Evolutionary conservation across 1,140 invertebrate species (phyloP).

Genomic region (Pomacea maculata): DNA sequence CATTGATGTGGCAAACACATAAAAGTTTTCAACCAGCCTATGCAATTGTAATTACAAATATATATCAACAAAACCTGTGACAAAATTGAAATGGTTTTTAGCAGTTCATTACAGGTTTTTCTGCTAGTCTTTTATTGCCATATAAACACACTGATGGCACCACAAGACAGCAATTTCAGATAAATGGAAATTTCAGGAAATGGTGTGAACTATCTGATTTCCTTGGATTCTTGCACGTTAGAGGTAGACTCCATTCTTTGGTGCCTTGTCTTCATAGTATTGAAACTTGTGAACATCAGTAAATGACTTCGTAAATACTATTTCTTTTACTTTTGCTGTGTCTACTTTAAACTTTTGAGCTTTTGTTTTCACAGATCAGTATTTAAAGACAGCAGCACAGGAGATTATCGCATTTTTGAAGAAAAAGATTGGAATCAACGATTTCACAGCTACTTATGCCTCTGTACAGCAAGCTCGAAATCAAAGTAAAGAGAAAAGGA

Average conservation of each 20-base stretch:
- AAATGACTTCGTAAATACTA: neutral
- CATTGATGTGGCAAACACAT: neutral
- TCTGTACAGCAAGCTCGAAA: constrained; percentile 70
- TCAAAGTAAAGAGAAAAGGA: constrained; percentile 74
- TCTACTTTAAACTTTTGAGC: neutral
- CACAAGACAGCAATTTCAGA: neutral
- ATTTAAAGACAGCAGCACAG: constrained; percentile 68
- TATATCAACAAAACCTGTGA: no score
- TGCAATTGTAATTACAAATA: no score
- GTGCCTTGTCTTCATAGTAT: neutral
- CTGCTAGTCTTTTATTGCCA: no score
- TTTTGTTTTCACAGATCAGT: constrained; percentile 20
- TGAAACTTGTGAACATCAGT: neutral
- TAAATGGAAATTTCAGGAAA: neutral
- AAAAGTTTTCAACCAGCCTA: neutral
- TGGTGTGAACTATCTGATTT: neutral
- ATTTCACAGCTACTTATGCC: constrained; percentile 73
- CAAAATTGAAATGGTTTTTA: no score
- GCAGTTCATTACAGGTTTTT: no score
- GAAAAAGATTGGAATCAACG: constrained; percentile 73
- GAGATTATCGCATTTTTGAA: constrained; percentile 76
- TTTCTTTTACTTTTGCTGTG: neutral
- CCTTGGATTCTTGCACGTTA: neutral
- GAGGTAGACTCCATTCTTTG: neutral
- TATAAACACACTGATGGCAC: no score